Conservation (phyloP, 2,888 invertebrate genomes). For the Agapostemon virescens region DNA sequence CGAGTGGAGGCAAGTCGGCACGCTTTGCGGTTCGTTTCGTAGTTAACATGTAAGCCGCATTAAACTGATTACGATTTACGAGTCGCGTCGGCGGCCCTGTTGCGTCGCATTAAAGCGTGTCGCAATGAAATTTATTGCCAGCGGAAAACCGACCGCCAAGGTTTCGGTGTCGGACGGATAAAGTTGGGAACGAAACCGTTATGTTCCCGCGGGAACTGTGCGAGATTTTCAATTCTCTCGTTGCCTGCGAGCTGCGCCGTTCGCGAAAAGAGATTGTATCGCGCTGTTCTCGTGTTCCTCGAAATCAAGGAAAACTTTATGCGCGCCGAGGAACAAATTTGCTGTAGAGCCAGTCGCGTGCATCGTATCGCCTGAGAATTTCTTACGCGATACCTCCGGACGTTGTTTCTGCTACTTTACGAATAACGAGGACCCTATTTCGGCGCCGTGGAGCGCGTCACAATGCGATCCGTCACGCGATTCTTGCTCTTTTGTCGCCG, state of each 20-base stretch:
- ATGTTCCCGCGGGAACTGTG: not conserved
- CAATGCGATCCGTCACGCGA: constrained; percentile 23
- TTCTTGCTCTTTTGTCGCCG: constrained; percentile 13
- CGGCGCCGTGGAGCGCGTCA: not conserved
- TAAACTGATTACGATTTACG: constrained; percentile 77
- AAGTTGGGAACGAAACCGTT: not conserved
- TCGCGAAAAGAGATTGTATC: not conserved
- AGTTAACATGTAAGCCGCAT: constrained; percentile 71
- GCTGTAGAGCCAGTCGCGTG: not conserved
- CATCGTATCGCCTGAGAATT: constrained; percentile 19
- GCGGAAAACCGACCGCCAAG: constrained; percentile 15
- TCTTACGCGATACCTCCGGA: constrained; percentile 12
- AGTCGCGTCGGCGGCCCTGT: constrained; percentile 57
- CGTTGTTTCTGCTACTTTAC: constrained; percentile 12
- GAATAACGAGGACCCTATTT: constrained; percentile 5
- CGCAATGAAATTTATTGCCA: constrained; percentile 47
- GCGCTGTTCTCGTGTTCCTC: not conserved
- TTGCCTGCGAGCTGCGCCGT: not conserved
- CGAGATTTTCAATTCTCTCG: constrained; percentile 5
- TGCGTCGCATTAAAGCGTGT: constrained; percentile 57
- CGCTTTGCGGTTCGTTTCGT: constrained; percentile 60
- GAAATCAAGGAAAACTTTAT: constrained; percentile 14
- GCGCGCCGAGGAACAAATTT: not conserved
- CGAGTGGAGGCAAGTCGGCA: constrained; percentile 39
- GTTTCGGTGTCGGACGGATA: constrained; percentile 3